These are phyloP conservation scores for Druceiella hillmani DNA, from an alignment of 2,888 invertebrate genomes.

Conservation along the genomic window DNA sequence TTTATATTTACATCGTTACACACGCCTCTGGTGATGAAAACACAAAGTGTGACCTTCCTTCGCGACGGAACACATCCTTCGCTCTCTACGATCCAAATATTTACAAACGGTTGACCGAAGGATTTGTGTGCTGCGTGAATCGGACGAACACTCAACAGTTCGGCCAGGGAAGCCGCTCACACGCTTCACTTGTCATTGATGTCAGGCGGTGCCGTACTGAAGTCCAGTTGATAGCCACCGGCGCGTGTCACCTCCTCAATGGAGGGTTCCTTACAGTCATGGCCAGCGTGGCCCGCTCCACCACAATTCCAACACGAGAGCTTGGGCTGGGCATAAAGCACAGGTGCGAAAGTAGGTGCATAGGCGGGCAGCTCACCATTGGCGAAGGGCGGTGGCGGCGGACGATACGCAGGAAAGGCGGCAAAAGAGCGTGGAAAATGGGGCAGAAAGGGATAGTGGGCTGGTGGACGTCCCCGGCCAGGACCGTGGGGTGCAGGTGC, in stretches of 20 bases:
- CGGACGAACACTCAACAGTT: not conserved
- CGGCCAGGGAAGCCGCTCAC: too few species aligned
- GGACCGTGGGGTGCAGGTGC: constrained; percentile 28
- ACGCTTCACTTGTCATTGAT: constrained; percentile 29
- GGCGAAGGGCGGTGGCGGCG: constrained; percentile 42
- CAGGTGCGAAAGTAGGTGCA: constrained; percentile 46
- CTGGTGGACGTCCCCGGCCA: constrained; percentile 28
- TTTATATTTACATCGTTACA: too few species aligned
- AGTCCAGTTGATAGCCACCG: constrained; percentile 64
- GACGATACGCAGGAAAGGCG: constrained; percentile 39
- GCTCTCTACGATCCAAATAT: too few species aligned
- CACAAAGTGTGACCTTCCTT: not conserved
- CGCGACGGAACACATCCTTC: not conserved
- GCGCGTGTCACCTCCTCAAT: constrained; percentile 87
- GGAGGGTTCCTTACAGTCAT: constrained; percentile 84
- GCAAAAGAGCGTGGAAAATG: constrained; percentile 31
- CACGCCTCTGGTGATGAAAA: not conserved
- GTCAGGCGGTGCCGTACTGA: constrained; percentile 48
- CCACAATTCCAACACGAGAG: constrained; percentile 92
- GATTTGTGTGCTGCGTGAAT: too few species aligned
- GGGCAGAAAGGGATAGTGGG: constrained; percentile 27
- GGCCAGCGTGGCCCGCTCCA: constrained; percentile 72
- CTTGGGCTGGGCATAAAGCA: constrained; percentile 55
- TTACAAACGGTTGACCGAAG: too few species aligned
- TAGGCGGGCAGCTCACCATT: constrained; percentile 46